A percentile compares a stretch with the other conserved stretches of the same genome.
phyloP scores from a whole-genome alignment of 2,888 invertebrate species.

The Dasysyrphus tricinctus region DNA sequence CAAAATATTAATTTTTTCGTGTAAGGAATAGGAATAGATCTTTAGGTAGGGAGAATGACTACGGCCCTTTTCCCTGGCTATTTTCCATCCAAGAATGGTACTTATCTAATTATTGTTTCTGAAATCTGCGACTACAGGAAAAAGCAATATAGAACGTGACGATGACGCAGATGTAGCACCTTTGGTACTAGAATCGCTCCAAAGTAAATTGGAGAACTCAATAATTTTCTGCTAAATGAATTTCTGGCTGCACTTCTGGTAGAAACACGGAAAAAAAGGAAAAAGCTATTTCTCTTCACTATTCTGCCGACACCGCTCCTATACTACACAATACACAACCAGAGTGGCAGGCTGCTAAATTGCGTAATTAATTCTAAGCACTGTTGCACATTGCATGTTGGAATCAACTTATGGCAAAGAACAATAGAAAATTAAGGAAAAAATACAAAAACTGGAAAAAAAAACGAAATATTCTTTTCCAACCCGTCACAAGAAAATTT shows the following conservation, averaged over 20 bases:
- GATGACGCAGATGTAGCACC: constrained; percentile 55
- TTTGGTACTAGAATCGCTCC: constrained; percentile 8
- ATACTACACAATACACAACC: neutral
- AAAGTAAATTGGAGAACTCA: constrained; percentile 33
- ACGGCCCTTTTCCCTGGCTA: neutral
- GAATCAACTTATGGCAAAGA: constrained; percentile 31
- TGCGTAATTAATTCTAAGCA: constrained; percentile 75
- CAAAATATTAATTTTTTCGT: constrained; percentile 15
- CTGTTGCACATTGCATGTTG: constrained; percentile 73
- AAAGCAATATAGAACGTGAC: constrained; percentile 64
- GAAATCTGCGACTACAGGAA: constrained; percentile 23
- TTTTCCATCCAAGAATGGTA: neutral
- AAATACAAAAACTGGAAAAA: constrained; percentile 28
- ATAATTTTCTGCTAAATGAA: constrained; percentile 65
- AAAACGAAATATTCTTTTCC: neutral
- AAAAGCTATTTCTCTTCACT: constrained; percentile 38
- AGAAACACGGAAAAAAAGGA: neutral
- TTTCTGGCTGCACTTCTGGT: constrained; percentile 54
- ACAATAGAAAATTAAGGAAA: constrained; percentile 46
- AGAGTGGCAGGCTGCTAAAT: constrained; percentile 49
- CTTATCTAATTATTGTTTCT: constrained; percentile 25
- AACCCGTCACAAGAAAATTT: constrained; percentile 3
- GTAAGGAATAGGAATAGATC: constrained; percentile 2
- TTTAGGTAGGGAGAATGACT: neutral
- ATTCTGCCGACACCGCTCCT: constrained; percentile 28